Base-by-base conservation (phyloP, 2,888 invertebrate genomes). In the Drosophila seclusa region DNA sequence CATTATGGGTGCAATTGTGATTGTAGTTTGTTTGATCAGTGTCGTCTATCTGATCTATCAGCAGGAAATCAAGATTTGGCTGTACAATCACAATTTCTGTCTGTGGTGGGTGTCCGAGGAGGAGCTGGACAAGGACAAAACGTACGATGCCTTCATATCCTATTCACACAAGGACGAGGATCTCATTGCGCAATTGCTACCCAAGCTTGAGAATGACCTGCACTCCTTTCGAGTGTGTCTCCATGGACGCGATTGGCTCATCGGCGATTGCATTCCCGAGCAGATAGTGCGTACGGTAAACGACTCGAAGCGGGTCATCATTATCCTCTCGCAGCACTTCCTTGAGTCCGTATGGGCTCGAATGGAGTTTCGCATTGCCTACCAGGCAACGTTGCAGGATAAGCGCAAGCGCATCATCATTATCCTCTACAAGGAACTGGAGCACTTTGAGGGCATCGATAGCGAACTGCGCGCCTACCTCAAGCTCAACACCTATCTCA, bases 91-190 rank as follows among this genome's bases (percentile, higher is more conserved):
- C 78, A 94, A 94, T 55, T 84, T 94, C 57, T 95, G 94, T 66
- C 90, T 95, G 16, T 95, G 95, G 94, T 94, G 95, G 74, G 94
- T 96, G 0, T 94, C 95, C 0, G 96, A 96, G 85, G 94, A 95
- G 68, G 96, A 96, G 80, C 89, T 96, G 18, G 96, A 96, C 89
- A 94, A 94, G 63, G 89, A 91, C 66, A 94, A 94, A 84, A 82
- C 91, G 38, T 96, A 95, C 91, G 96, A 97, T 91, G 97, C 96
- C 2, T 97, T 97, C 91, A 94, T 97, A 73, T 96, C 97, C 81
- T 97, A 95, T 91, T 95, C 96, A 8, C 96, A 96, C 91, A 94
- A 95, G 89, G 97, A 97, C 91, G 95, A 96, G 86, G 94, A 94
- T 2, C 95, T 96, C 82, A 95, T 96, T n/a, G 93, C 94, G 0